Evolutionary conservation across 2,888 invertebrate genomes (phyloP).

Genomic region (Drosophila phalerata): DNA sequence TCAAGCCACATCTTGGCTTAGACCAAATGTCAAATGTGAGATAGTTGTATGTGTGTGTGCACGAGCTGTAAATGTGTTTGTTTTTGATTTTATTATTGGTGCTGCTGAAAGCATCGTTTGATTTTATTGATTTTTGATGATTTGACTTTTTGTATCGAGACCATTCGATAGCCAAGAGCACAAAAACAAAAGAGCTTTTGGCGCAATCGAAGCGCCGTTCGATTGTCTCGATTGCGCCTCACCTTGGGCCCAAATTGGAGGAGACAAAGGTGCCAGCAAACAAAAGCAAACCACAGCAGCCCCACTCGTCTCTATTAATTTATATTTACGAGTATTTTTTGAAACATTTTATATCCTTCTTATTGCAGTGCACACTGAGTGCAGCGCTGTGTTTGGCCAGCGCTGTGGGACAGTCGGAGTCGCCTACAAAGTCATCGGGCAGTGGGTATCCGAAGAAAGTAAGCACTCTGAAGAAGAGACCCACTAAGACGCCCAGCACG

Average conservation of each 20-base stretch:
- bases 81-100: constrained; percentile 37
- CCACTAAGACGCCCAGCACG: constrained; percentile 71
- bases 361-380: constrained; percentile 59
- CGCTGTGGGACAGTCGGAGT: constrained; percentile 43
- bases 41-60: constrained; percentile 11
- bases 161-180: constrained; percentile 52
- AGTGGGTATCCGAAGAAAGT: constrained; percentile 83
- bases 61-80: constrained; percentile 24
- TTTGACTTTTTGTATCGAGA: constrained; percentile 51
- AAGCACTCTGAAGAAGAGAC: constrained; percentile 79
- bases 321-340: neutral
- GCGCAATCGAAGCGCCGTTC: constrained; percentile 48
- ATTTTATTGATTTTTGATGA: constrained; percentile 53
- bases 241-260: constrained; percentile 62
- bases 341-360: neutral
- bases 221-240: constrained; percentile 54
- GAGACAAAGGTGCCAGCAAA: constrained; percentile 44
- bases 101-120: constrained; percentile 48
- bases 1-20: constrained; percentile 6
- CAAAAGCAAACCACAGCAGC: constrained; percentile 3
- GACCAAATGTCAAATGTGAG: constrained; percentile 58
- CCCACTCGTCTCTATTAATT: neutral
- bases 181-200: constrained; percentile 58
- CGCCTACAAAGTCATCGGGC: constrained; percentile 38
- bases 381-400: constrained; percentile 62